phyloP scores from a whole-genome alignment of 2,113 vertebrate genomes.

The Neogobius melanostomus region DNA sequence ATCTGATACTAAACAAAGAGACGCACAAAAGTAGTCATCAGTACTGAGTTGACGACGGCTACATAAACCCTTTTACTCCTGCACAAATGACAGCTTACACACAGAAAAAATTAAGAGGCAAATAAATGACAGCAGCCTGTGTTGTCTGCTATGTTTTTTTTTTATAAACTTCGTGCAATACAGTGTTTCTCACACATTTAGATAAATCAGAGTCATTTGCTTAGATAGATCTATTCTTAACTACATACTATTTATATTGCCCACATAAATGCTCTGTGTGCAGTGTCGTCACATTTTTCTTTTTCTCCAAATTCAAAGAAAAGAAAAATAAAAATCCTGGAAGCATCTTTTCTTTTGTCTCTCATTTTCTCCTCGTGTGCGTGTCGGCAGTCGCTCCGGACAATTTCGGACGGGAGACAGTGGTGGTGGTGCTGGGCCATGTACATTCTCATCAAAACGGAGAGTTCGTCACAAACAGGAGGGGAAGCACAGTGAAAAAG shows the following conservation, averaged over 20 bases:
- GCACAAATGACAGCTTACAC: no score
- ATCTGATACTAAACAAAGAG: no score
- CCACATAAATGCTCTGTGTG: conserved; percentile 79
- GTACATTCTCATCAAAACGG: conserved; percentile 70
- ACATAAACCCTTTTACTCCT: no score
- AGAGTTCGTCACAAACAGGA: conserved; percentile 43
- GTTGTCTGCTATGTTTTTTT: conserved; percentile 68
- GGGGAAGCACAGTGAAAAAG: conserved; percentile 76
- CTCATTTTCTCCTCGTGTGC: conserved; percentile 56
- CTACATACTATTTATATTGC: conserved; percentile 79
- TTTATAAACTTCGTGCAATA: conserved; percentile 84
- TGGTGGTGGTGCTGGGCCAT: neutral
- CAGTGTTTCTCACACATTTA: conserved; percentile 83
- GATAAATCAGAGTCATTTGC: conserved; percentile 79
- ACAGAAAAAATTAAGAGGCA: neutral
- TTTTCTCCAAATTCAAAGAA: conserved; percentile 66
- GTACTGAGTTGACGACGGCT: no score
- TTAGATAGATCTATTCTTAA: conserved; percentile 77
- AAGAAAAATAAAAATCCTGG: conserved; percentile 59
- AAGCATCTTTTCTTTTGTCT: conserved; percentile 64
- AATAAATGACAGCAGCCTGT: conserved; percentile 70
- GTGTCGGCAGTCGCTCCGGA: conserved; percentile 48
- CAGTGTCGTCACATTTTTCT: conserved; percentile 68
- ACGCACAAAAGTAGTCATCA: no score
- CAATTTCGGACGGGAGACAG: conserved; percentile 21